phyloP scores from a whole-genome alignment of 2,888 invertebrate genomes.

The Pteria penguin region DNA sequence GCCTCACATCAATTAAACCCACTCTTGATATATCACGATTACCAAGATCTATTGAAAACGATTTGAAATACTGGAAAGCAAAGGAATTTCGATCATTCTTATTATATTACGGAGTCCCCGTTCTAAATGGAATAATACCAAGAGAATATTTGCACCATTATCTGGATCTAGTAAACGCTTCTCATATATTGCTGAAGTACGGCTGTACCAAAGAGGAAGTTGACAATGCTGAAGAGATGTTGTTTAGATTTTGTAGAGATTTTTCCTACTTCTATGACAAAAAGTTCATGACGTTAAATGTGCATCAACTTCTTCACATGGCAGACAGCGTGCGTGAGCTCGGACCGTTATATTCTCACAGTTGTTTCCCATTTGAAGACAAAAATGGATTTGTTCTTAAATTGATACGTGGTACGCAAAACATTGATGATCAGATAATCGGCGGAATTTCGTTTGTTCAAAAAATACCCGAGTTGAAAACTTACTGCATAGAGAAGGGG shows the following conservation, averaged over 20 bases:
- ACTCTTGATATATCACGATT: conserved; percentile 41
- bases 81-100: conserved; percentile 48
- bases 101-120: conserved; percentile 44
- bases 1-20: conserved; percentile 38
- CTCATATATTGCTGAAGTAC: conserved; percentile 28
- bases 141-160: conserved; percentile 35
- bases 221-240: conserved; percentile 12
- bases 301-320: conserved; percentile 46
- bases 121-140: conserved; percentile 25
- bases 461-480: conserved; percentile 24
- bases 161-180: conserved; percentile 36
- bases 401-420: conserved; percentile 44
- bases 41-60: conserved; percentile 35
- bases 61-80: conserved; percentile 53
- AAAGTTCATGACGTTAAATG: conserved; percentile 40
- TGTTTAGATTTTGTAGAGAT: conserved; percentile 38
- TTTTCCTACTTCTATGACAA: conserved; percentile 39
- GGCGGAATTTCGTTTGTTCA: conserved; percentile 32
- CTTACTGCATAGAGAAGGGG: background rate
- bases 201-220: conserved; percentile 29
- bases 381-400: conserved; percentile 33
- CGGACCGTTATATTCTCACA: conserved; percentile 46
- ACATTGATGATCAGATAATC: conserved; percentile 41
- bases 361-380: conserved; percentile 48
- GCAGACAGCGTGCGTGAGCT: conserved; percentile 36